Evolutionary conservation across 2,888 invertebrate genomes (phyloP), one percentile per base, ranked within the genome.

Genomic region (Cerastis leucographa): DNA sequence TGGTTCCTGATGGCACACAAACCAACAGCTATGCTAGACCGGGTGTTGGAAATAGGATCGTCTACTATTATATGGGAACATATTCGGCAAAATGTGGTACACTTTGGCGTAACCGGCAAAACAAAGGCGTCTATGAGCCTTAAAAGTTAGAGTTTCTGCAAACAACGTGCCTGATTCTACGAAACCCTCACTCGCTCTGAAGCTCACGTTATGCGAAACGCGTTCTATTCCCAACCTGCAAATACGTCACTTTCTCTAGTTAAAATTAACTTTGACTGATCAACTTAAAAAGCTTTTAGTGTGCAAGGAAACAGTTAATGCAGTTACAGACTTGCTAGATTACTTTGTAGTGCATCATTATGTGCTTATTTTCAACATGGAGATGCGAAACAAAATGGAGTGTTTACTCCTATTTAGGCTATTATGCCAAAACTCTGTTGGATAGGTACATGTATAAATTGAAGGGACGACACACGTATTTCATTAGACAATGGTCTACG

Each of bases 191-290:
- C 17, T 25, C 25, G 5, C 35, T 25, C 19, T 35, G 11, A 19
- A 9, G 8, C n/a, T 25, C 42, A 76, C 54, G 25, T 12, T 14
- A 76, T 19, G 12, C 44, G 22, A 49, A 29, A 25, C 8, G 19
- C 17, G 54, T 64, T 29, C 35, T 44, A 35, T 42, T 61, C 12
- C 14, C 22, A 64, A 56, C 29, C 29, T 51, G n/a, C 5, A 8
- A 66, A 49, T 42, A 46, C n/a, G 22, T 71, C 22, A 74, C 85
- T 82, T 84, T 85, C 72, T 71, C 59, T 56, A 29, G 29, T 71
- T 59, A 17, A 65, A 61, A 61, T 67, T 61, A 40, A 42, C 59
- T 69, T 61, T 11, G n/a, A 35, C 54, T 65, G 67, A 42, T 74
- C 51, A 61, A 83, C 29, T 62, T 80, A 12, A 61, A 9, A 74